Conservation (phyloP, 2,113 vertebrate genomes). For the Tricholaema leucomelas region DNA sequence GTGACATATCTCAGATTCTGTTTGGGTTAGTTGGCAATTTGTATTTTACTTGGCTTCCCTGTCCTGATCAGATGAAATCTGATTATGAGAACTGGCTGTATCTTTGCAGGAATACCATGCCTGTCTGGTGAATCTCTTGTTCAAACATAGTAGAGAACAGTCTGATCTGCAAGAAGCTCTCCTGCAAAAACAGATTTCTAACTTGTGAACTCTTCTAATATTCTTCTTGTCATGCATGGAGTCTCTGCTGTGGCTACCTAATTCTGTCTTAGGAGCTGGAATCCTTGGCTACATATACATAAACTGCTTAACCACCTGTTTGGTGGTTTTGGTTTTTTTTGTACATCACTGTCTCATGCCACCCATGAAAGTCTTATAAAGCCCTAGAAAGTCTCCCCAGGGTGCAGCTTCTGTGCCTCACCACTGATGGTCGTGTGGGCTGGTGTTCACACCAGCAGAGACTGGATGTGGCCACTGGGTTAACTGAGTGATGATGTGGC, state of each 20-base stretch:
- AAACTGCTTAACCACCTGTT: neutral
- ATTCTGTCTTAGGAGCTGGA: neutral
- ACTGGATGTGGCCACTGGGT: neutral
- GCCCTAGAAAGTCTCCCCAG: accelerated
- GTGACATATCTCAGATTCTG: neutral
- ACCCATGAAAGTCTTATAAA: neutral
- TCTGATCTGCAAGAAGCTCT: neutral
- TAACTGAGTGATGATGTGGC: accelerated
- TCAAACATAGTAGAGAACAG: neutral
- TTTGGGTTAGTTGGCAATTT: neutral
- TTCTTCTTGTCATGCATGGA: accelerated
- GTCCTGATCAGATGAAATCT: neutral
- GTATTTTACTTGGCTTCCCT: neutral
- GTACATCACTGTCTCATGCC: accelerated
- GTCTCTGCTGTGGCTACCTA: neutral
- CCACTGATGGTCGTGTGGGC: accelerated
- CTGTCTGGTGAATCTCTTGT: neutral
- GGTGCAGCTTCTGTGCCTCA: neutral
- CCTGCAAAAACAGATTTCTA: neutral
- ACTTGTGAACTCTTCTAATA: accelerated
- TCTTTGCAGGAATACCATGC: neutral
- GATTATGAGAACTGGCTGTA: neutral
- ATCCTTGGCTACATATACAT: accelerated
- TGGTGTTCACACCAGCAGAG: neutral
- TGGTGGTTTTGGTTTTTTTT: too few species aligned